Evolutionary conservation across 2,113 vertebrate genomes (phyloP).

Genomic region (Grammomys dolichurus): DNA sequence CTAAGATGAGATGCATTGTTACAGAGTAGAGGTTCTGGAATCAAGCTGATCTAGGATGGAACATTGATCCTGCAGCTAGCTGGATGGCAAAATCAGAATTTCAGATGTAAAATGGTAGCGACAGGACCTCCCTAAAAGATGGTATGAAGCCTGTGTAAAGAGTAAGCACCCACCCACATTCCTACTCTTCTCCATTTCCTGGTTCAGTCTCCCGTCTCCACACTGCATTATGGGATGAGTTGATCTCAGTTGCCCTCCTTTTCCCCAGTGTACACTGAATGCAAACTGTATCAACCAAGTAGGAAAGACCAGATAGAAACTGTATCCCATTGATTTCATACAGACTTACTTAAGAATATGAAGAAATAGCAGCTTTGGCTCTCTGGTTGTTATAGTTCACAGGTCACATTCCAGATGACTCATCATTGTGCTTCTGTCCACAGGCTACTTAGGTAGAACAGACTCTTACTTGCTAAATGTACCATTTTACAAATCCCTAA

Average conservation of each 20-base stretch:
- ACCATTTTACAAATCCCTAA: not conserved
- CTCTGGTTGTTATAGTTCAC: conserved; percentile 26
- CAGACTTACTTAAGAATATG: conserved; percentile 29
- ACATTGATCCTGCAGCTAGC: not conserved
- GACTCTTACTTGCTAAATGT: not conserved
- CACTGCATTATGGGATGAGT: not conserved
- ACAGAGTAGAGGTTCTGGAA: not conserved
- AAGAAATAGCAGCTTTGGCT: not conserved
- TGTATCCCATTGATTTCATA: not conserved
- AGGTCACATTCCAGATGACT: not conserved
- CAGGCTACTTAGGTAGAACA: conserved; percentile 5
- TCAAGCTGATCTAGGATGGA: not conserved
- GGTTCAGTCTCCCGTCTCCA: not conserved
- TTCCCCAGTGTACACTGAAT: not conserved
- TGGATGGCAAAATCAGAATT: not conserved
- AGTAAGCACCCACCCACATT: not conserved
- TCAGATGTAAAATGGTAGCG: not conserved
- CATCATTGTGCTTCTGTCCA: not conserved
- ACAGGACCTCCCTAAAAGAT: not conserved
- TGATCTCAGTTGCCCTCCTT: not conserved
- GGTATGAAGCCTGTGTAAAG: not conserved
- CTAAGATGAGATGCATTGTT: not conserved
- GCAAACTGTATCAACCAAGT: not conserved
- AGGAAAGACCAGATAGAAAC: not conserved
- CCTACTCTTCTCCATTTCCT: not conserved